These are phyloP conservation scores for Temnothorax ravouxi DNA, from an alignment of 2,888 invertebrate genomes.

Conservation along the genomic window DNA sequence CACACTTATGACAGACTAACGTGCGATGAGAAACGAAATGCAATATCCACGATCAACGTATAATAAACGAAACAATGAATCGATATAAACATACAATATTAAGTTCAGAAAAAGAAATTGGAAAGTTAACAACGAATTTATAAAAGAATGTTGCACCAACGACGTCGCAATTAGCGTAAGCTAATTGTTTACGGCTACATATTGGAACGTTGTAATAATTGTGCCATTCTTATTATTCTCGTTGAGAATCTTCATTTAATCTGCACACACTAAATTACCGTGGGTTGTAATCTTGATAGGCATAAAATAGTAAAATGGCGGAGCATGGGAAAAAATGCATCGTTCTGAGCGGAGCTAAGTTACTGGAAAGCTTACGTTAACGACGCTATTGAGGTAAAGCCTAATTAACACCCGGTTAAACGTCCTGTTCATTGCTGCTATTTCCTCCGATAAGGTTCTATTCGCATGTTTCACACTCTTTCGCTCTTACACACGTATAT, in stretches of 20 bases:
- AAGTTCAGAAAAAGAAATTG: not conserved
- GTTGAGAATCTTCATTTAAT: constrained; percentile 60
- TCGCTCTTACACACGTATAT: not conserved
- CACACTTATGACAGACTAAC: not conserved
- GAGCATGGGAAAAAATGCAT: constrained; percentile 65
- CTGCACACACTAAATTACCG: constrained; percentile 67
- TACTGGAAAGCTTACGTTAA: constrained; percentile 66
- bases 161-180: constrained; percentile 8
- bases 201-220: constrained; percentile 34
- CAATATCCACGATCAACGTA: not conserved
- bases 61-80: not conserved
- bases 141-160: not conserved
- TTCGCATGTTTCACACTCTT: constrained; percentile 7
- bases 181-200: constrained; percentile 35
- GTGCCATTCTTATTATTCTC: constrained; percentile 30
- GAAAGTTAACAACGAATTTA: not conserved
- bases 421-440: constrained; percentile 48
- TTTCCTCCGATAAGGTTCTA: constrained; percentile 32
- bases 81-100: too few species aligned
- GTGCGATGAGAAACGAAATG: constrained; percentile 2
- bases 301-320: constrained; percentile 77
- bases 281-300: constrained; percentile 72
- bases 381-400: constrained; percentile 69
- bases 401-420: constrained; percentile 76
- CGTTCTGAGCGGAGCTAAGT: constrained; percentile 68